Evolutionary conservation across 2,888 invertebrate species (phyloP).

Genomic region (Panopea generosa): DNA sequence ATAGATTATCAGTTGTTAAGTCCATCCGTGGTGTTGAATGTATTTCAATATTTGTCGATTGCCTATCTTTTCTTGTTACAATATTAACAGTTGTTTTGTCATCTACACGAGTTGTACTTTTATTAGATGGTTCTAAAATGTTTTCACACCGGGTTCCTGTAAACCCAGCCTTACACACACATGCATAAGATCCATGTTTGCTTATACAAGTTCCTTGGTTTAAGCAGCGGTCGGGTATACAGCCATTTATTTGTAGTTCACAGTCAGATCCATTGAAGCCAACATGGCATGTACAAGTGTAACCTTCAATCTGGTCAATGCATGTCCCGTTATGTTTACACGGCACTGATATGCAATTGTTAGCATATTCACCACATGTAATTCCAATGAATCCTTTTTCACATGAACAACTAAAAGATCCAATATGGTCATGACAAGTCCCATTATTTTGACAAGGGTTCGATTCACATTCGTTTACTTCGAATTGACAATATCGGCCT

Average conservation of each 20-base stretch:
- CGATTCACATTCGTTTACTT: constrained; percentile 54
- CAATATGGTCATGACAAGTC: constrained; percentile 48
- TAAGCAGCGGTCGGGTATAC: too few species aligned
- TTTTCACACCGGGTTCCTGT: too few species aligned
- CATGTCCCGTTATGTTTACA: constrained; percentile 38
- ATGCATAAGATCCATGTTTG: too few species aligned
- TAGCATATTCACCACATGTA: constrained; percentile 37
- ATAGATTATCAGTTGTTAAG: too few species aligned
- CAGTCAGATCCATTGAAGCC: constrained; percentile 33
- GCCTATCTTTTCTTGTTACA: too few species aligned
- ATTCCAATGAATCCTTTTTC: constrained; percentile 31
- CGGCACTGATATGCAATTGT: constrained; percentile 33
- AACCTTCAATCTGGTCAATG: constrained; percentile 25
- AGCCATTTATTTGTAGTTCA: constrained; percentile 25
- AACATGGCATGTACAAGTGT: constrained; percentile 24
- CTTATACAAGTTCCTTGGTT: too few species aligned
- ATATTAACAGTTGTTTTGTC: too few species aligned
- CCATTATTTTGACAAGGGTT: constrained; percentile 56
- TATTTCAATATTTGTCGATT: too few species aligned
- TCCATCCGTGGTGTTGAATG: too few species aligned
- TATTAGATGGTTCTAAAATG: too few species aligned
- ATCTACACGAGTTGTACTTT: too few species aligned
- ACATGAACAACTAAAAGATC: constrained; percentile 53
- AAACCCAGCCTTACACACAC: too few species aligned
- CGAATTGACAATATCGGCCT: constrained; percentile 34